A percentile compares a stretch with the other conserved stretches of the same genome.
Conservation (phyloP, 1,140 invertebrate species). For the Leguminivora glycinivorella region DNA sequence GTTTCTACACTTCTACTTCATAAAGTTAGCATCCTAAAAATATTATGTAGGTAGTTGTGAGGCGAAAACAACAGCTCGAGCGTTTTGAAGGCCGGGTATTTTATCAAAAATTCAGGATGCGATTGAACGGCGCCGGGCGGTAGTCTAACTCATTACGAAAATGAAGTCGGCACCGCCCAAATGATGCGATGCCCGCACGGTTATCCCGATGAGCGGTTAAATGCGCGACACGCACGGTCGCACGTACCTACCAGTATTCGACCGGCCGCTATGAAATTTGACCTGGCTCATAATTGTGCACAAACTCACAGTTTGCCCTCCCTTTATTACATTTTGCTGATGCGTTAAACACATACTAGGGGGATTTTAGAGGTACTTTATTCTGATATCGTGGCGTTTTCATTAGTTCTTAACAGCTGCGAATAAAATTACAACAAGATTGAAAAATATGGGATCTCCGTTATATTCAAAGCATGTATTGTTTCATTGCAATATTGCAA, state of each 20-base stretch:
- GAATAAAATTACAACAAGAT: too few relatives aligned
- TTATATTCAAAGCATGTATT: too few relatives aligned
- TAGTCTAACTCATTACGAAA: constrained; percentile 42
- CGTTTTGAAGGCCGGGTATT: constrained; percentile 32
- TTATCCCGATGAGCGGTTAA: constrained; percentile 31
- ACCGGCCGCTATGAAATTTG: constrained; percentile 32
- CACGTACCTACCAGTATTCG: constrained; percentile 26
- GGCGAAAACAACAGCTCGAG: constrained; percentile 9
- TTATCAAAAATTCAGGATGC: constrained; percentile 39
- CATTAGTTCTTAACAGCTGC: background rate
- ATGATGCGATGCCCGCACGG: constrained; percentile 41
- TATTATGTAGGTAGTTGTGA: background rate
- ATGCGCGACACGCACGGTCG: constrained; percentile 27
- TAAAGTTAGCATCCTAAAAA: background rate
- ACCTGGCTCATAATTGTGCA: constrained; percentile 29
- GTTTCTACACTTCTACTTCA: too few relatives aligned
- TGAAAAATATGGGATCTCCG: background rate
- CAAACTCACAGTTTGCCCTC: constrained; percentile 17
- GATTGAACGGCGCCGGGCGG: constrained; percentile 31
- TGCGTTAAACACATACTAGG: constrained; percentile 17
- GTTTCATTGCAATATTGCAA: too few relatives aligned
- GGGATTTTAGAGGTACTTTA: background rate
- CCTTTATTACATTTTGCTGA: constrained; percentile 17
- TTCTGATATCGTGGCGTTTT: background rate
- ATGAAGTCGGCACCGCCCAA: constrained; percentile 42